Evolutionary conservation across 2,888 invertebrate species (phyloP).

Genomic region (Spisula solida): DNA sequence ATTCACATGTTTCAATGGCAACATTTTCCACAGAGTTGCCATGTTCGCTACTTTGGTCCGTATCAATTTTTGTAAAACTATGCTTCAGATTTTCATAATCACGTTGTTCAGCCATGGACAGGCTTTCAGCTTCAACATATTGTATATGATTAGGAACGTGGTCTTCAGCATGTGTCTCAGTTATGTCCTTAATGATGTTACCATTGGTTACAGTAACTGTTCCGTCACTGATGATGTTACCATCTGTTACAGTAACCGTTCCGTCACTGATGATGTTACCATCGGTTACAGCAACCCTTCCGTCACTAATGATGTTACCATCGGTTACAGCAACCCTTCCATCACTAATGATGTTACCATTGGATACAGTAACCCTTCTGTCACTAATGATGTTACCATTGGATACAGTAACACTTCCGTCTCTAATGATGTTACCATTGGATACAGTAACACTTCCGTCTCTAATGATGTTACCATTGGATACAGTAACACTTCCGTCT

Average conservation of each 20-base stretch:
- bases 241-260: background rate
- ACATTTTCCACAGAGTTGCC: background rate
- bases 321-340: background rate
- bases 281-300: background rate
- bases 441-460: no score
- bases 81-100: background rate
- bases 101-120: background rate
- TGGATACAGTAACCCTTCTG: no score
- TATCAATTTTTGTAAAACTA: background rate
- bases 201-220: background rate
- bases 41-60: background rate
- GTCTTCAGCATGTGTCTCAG: background rate
- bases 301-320: background rate
- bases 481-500: no score
- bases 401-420: no score
- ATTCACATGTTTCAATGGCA: constrained; percentile 13
- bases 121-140: background rate
- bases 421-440: no score
- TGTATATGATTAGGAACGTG: background rate
- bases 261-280: background rate
- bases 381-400: no score
- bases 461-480: no score
- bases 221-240: background rate
- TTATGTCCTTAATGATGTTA: background rate
- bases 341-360: background rate